Percentiles rank a stretch among this genome's conserved stretches.
These are phyloP conservation scores for Macrophya annulata DNA, from an alignment of 2,888 invertebrate species.

Conservation along the genomic window DNA sequence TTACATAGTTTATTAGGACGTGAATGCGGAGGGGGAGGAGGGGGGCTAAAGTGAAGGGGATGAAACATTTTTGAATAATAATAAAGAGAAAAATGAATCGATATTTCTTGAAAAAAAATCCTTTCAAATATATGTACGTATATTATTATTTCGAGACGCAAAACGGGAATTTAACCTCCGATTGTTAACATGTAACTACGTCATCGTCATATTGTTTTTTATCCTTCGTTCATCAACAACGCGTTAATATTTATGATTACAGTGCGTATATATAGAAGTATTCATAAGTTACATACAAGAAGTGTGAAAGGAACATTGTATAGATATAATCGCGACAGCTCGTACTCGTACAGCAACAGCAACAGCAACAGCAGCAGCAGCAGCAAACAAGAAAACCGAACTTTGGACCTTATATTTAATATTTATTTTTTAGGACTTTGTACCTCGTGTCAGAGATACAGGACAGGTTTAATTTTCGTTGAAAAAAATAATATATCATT, in stretches of 20 bases:
- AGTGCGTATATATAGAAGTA: not conserved
- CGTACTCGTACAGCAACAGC: not conserved
- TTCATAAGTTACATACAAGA: not conserved
- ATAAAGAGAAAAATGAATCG: not conserved
- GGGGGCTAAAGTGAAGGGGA: too few relatives aligned
- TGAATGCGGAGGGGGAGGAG: too few relatives aligned
- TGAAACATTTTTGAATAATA: not conserved
- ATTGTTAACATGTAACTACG: not conserved
- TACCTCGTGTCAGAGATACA: not conserved
- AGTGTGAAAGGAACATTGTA: constrained; percentile 22
- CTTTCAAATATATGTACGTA: not conserved
- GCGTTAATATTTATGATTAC: constrained; percentile 5
- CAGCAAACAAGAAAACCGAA: constrained; percentile 25
- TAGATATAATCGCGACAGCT: not conserved
- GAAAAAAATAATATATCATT: not conserved
- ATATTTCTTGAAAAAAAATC: not conserved
- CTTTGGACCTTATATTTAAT: not conserved
- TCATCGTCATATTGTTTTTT: not conserved
- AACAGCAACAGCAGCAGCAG: not conserved
- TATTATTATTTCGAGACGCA: not conserved
- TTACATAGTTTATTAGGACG: not conserved
- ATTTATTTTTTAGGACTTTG: constrained; percentile 35
- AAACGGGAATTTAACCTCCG: not conserved
- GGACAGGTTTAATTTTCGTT: not conserved
- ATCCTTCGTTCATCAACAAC: not conserved